Evolutionary conservation across 1,140 invertebrate genomes (phyloP).

Genomic region (Anoplophora glabripennis): DNA sequence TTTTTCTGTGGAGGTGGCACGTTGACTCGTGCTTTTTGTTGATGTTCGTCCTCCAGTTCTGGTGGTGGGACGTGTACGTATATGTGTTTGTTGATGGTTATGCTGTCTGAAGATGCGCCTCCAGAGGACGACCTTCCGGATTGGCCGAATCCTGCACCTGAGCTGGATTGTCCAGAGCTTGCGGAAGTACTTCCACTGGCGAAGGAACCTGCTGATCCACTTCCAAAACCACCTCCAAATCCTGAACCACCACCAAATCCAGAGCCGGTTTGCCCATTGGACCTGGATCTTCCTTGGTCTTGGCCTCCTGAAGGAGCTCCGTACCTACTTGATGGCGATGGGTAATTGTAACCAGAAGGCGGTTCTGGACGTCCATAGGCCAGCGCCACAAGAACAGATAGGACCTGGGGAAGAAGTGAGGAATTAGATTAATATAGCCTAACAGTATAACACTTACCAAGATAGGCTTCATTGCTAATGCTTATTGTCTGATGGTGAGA

Average conservation of each 20-base stretch:
- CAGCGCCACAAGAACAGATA: conserved; percentile 4
- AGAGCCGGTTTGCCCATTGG: neutral
- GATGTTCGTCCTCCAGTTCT: neutral
- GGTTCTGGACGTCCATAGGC: conserved; percentile 16
- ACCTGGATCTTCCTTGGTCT: neutral
- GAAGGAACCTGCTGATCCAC: neutral
- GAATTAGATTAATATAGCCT: neutral
- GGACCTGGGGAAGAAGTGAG: conserved; percentile 1
- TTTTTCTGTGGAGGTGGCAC: conserved; percentile 13
- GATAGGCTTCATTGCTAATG: too few relatives aligned
- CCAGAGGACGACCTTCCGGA: neutral
- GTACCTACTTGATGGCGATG: conserved; percentile 10
- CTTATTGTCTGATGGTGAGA: too few relatives aligned
- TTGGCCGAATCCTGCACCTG: too few relatives aligned
- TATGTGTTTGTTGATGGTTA: conserved; percentile 1
- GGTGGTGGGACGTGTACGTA: conserved; percentile 1
- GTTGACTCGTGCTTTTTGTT: conserved; percentile 6
- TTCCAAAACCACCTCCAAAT: neutral
- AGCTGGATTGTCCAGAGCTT: neutral
- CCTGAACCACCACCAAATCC: conserved; percentile 6
- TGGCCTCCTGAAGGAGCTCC: neutral
- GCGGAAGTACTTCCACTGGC: neutral
- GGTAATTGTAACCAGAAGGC: conserved; percentile 24
- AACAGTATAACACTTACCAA: too few relatives aligned
- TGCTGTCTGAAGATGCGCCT: neutral